Conservation (phyloP, 2,113 vertebrate species). For the Microcebus murinus region DNA sequence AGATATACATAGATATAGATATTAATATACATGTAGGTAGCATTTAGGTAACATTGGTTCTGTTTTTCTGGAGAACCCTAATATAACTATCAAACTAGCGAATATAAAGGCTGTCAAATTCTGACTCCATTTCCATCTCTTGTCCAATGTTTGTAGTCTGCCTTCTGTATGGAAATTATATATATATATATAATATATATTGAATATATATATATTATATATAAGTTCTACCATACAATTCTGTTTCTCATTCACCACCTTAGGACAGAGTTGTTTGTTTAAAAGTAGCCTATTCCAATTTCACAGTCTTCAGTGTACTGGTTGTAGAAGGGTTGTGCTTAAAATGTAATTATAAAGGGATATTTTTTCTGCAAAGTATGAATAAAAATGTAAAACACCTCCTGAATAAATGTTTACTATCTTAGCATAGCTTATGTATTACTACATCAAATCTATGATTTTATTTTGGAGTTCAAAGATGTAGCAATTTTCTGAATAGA, state of each 20-base stretch:
- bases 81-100: not conserved
- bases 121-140: not conserved
- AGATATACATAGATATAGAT: no score
- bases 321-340: not conserved
- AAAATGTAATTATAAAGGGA: not conserved
- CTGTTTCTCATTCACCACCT: not conserved
- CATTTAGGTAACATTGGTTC: not conserved
- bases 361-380: not conserved
- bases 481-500: slow-evolving; percentile 47
- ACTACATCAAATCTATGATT: not conserved
- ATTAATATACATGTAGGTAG: no score
- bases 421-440: not conserved
- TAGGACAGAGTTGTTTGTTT: not conserved
- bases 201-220: not conserved
- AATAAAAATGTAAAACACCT: not conserved
- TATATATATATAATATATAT: no score
- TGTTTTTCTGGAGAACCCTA: not conserved
- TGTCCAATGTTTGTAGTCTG: not conserved
- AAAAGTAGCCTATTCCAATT: not conserved
- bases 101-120: not conserved
- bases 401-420: not conserved
- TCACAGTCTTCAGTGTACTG: not conserved
- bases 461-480: slow-evolving; percentile 23
- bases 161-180: not conserved
- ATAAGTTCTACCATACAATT: not conserved